Base-by-base conservation (phyloP, 2,797 vertebrate genomes). In the Lutjanus argentimaculatus region DNA sequence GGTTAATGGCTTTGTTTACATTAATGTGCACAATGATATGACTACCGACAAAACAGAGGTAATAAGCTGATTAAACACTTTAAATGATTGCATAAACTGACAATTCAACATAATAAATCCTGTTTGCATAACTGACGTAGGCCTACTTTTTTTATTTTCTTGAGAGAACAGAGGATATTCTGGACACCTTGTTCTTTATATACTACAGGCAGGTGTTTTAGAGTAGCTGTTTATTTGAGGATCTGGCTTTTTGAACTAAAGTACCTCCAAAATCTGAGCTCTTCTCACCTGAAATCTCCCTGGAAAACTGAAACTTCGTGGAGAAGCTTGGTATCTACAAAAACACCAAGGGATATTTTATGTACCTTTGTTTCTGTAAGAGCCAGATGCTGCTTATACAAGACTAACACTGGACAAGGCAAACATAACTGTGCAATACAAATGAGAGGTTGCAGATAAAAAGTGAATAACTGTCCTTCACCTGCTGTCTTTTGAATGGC, bases 401-500 rank as follows among this genome's bases (percentile, higher is more conserved):
- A 30, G 21, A 21, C 15, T 40, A 40, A 63, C 17, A 21, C 4
- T 17, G 25, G 19, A 77, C 59, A 45, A 78, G 22, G 49, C 42
- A 80, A 76, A 55, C 42, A 53, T 6, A 64, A 63, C 52, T 59
- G 15, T 21, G 25, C 15, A 58, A 51, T 73, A 58, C 46, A 65
- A 74, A 67, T 55, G 48, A n/a, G 48, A 51, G 42, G 19, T 15
- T 71, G 43, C 65, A 40, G 22, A 79, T 72, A 66, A 36, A 10
- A 67, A 30, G n/a, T 19, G 64, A 82, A 75, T 79, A 65, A 6
- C 36, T 79, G 68, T 70, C 75, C 67, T 80, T 80, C 65, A 74
- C 48, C 82, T 67, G n/a, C 62, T 73, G 67, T 56, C 56, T 65
- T 77, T 53, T 67, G 52, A 4, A 79, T 52, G 8, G 0, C 42